Evolutionary conservation across 2,113 vertebrate genomes (phyloP), one percentile per base, ranked within the genome.

Genomic region (Boleophthalmus pectinirostris): DNA sequence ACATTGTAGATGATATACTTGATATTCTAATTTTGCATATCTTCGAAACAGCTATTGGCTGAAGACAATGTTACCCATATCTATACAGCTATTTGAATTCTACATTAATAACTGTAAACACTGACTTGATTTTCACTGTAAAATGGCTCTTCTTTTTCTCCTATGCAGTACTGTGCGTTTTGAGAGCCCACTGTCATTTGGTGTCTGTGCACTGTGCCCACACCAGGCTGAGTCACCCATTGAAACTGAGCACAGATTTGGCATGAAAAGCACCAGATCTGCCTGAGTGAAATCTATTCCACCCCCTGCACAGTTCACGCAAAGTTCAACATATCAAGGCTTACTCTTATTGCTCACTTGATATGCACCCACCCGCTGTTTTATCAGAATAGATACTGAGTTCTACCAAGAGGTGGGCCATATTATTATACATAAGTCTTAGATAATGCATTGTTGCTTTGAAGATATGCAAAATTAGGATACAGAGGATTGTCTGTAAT

Each of bases 251-350:
- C 61, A 11, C 61, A 38, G 61, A 35, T 64, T 64, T 43, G 29
- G 20, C 35, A n/a, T 35, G 35, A 33, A 63, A 45, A 20, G 38
- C 9, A 13, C 38, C 33, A 35, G 20, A 65, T 43, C 63, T 65
- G 63, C 20, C 9, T 14, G 15, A 60, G 25, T 60, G 57, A 33
- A 33, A 33, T 60, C 38, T 23, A 21, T 23, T 66, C 35, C 35
- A n/a, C 63, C 63, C 20, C 38, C 14, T 15, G 25, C n/a, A 1
- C 35, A 65, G 63, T 65, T 65, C 63, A 65, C 38, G 6, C n/a
- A 66, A 45, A 66, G 63, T 66, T 66, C 63, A 58, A 15, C 56
- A 12, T 58, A 23, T 45, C 63, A 21, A n/a, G 38, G 33, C 33
- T 45, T 23, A 21, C 35, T 14, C 63, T 66, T 45, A 23, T 14